Base-by-base conservation (phyloP, 2,888 invertebrate genomes). In the Scaptodrosophila latifasciaeformis region DNA sequence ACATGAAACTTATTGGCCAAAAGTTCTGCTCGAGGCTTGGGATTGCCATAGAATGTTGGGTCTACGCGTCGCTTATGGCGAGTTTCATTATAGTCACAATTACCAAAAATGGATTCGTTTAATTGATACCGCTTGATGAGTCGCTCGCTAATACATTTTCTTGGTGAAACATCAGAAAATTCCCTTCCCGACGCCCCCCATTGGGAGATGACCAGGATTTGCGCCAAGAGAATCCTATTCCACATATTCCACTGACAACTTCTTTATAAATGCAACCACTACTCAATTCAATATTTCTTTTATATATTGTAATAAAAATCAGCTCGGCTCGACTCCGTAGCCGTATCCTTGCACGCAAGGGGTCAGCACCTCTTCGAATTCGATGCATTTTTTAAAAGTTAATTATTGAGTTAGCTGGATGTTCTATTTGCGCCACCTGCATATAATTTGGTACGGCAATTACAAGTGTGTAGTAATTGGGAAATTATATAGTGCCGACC, bases 1-100 rank as follows among this genome's bases (percentile, higher is more conserved):
- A 88, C 81, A n/a, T 89, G 77, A 70, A 90, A 89, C 44, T 84
- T 86, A 35, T 84, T 85, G 40, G 87, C 87, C 88, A 90, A 88
- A 17, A 89, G 62, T 62, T 90, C 90, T 68, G 88, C 87, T 53
- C 86, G 88, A 0, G 90, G 88, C 82, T 90, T 90, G 0, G 90
- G 90, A 64, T 89, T 86, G 0, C 90, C 90, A 39, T 85, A 85
- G 67, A 90, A 90, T 5, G 87, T 87, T 2, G 89, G 83, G 74
- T 90, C 90, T 9, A 85, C 67, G 2, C 86, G 86, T 52, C 90
- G 83, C 15, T 46, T 71, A 0, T 12, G 9, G 1, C 76, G 66
- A 3, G 12, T n/a, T n/a, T 10, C 9, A 9, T 21, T 12, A 6
- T 7, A 7, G 1, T 1, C 29, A n/a, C 68, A 70, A 3, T 29